Base-by-base conservation (phyloP, 2,888 invertebrate species). In the Mesochorus sp. region DNA sequence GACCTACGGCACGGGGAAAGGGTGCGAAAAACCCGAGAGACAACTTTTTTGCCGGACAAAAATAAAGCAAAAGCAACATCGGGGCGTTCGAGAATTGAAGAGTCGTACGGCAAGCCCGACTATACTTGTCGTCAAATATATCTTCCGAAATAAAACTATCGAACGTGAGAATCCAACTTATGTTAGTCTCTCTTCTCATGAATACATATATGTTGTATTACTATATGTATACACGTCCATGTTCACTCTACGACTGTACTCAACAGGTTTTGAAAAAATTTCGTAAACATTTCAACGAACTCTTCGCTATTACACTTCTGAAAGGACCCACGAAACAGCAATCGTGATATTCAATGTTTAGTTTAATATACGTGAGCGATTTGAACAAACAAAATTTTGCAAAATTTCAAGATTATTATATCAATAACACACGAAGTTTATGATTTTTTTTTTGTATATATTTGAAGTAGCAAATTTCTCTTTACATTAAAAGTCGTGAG, bases 21-120 rank as follows among this genome's bases (percentile, higher is more conserved):
- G 64, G 53, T 64, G 57, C 37, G 53, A 68, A 51, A 73, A 68
- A 44, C 72, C 49, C 53, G 47, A 51, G 67, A 34, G 59, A 44
- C 17, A 51, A 80, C 68, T 66, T 79, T 79, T 76, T 67, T 42
- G n/a, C 17, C 19, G 42, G 37, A 59, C 26, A 42, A 44, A 68
- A 70, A 57, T 28, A 51, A 51, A 42, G 57, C 14, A 21, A 14
- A 67, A 67, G 37, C n/a, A 55, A 31, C 21, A 44, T n/a, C n/a
- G n/a, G n/a, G n/a, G n/a, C n/a, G 31, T 34, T 26, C 55, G 24
- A 21, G 28, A 44, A 55, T 31, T 28, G 71, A 51, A 51, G 26
- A 49, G 28, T 28, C 53, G 51, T n/a, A n/a, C 10, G 17, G 10
- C 19, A 53, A 39, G 39, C 17, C 55, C 21, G 26, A 64, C 39